Evolutionary conservation across 2,888 invertebrate genomes (phyloP).

Genomic region (Polia nebulosa): DNA sequence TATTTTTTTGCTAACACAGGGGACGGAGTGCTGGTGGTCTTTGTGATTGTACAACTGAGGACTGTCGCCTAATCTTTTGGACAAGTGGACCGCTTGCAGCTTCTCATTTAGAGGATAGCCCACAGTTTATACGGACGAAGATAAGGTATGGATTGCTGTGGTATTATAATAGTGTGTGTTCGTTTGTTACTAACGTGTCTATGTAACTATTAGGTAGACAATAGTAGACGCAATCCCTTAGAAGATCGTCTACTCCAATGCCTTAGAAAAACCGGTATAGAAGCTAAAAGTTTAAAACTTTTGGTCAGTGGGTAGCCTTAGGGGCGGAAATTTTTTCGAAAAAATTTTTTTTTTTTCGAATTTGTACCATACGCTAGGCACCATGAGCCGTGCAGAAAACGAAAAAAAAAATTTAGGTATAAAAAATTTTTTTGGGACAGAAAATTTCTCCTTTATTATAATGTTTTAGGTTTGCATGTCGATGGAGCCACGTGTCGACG

Average conservation of each 20-base stretch:
- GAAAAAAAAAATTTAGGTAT: too few relatives aligned
- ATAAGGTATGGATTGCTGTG: conserved; percentile 33
- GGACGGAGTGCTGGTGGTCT: conserved; percentile 54
- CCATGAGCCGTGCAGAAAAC: too few relatives aligned
- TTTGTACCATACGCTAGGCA: too few relatives aligned
- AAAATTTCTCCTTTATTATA: too few relatives aligned
- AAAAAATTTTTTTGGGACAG: too few relatives aligned
- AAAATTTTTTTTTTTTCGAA: too few relatives aligned
- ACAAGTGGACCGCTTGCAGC: conserved; percentile 27
- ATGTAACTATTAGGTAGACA: conserved; percentile 26
- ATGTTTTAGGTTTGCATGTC: too few relatives aligned
- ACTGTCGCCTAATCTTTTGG: conserved; percentile 45
- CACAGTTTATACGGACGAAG: fast-evolving
- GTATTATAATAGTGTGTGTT: conserved; percentile 19
- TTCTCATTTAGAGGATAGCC: not conserved
- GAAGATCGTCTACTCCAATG: conserved; percentile 49
- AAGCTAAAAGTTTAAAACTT: conserved; percentile 29
- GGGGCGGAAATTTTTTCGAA: too few relatives aligned
- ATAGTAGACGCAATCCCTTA: conserved; percentile 52
- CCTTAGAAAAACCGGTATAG: conserved; percentile 16
- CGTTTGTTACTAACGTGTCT: conserved; percentile 47
- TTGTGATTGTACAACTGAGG: conserved; percentile 55
- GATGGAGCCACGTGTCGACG: too few relatives aligned
- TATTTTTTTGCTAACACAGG: conserved; percentile 11
- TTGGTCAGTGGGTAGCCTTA: too few relatives aligned